phyloP scores from a whole-genome alignment of 1,140 invertebrate genomes.

The Heterodera schachtii region DNA sequence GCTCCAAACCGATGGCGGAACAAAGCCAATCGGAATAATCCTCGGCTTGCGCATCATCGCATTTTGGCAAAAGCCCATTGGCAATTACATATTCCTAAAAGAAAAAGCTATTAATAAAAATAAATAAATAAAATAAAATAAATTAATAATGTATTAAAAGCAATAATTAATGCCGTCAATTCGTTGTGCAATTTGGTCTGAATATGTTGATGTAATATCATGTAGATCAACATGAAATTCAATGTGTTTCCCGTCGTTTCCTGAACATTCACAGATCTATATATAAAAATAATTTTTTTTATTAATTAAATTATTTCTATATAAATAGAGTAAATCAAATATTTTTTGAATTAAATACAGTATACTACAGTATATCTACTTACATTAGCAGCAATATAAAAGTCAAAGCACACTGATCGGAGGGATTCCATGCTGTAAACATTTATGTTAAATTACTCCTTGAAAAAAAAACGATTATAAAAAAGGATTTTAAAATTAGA shows the following conservation, averaged over 20 bases:
- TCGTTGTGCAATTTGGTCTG: conserved; percentile 22
- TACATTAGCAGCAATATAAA: not conserved
- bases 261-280: not conserved
- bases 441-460: no score
- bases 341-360: no score
- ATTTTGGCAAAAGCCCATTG: not conserved
- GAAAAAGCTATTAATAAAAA: not conserved
- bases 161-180: conserved; percentile 13
- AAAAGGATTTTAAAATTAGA: no score
- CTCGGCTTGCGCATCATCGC: conserved; percentile 3
- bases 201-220: conserved; percentile 21
- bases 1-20: conserved; percentile 23
- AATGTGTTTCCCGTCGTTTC: conserved; percentile 16
- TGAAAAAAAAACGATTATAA: no score
- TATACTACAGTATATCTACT: no score
- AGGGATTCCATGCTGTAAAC: not conserved
- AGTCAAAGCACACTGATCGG: conserved; percentile 19
- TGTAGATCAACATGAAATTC: conserved; percentile 23
- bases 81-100: conserved; percentile 6
- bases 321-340: no score
- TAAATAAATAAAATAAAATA: not conserved
- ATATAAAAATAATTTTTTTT: no score
- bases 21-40: conserved; percentile 1
- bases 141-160: not conserved
- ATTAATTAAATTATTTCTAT: no score